Percentiles rank a stretch among this genome's conserved stretches.
Conservation (phyloP, 2,888 invertebrate genomes). For the Oxyteleia sp. region DNA sequence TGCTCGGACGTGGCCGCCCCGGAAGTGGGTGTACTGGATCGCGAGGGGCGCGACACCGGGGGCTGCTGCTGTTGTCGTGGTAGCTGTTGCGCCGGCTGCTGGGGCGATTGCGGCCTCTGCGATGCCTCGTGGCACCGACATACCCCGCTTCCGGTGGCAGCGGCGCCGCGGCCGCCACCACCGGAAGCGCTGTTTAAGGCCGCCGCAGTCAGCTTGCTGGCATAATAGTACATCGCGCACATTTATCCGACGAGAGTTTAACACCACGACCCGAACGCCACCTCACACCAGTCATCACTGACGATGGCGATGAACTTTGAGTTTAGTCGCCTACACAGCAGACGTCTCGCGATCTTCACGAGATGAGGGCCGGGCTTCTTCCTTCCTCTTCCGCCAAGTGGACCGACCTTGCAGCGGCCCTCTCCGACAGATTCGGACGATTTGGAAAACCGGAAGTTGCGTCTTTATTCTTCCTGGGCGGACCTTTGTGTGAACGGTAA, state of each 20-base stretch:
- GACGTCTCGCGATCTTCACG: slow-evolving; percentile 58
- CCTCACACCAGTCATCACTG: slow-evolving; percentile 87
- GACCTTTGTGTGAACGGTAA: no score
- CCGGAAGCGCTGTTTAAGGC: slow-evolving; percentile 89
- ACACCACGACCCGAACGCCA: slow-evolving; percentile 86
- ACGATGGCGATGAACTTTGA: slow-evolving; percentile 78
- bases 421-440: no score
- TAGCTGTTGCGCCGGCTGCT: slow-evolving; percentile 76
- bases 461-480: no score
- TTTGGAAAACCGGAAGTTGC: not conserved
- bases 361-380: slow-evolving; percentile 24
- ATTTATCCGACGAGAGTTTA: slow-evolving; percentile 86
- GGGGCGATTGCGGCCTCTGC: slow-evolving; percentile 74
- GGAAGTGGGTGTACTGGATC: slow-evolving; percentile 67
- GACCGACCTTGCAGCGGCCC: not conserved
- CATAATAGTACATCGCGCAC: slow-evolving; percentile 92
- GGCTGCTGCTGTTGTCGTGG: slow-evolving; percentile 75
- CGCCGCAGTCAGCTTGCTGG: slow-evolving; percentile 90
- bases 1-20: slow-evolving; percentile 80
- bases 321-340: slow-evolving; percentile 59
- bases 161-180: slow-evolving; percentile 85
- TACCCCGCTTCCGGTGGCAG: slow-evolving; percentile 88
- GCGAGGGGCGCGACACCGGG: slow-evolving; percentile 65
- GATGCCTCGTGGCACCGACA: slow-evolving; percentile 84
- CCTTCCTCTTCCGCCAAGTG: not conserved